These are phyloP conservation scores for Pseudonaja textilis DNA, from an alignment of 2,113 vertebrate genomes.

Conservation along the genomic window DNA sequence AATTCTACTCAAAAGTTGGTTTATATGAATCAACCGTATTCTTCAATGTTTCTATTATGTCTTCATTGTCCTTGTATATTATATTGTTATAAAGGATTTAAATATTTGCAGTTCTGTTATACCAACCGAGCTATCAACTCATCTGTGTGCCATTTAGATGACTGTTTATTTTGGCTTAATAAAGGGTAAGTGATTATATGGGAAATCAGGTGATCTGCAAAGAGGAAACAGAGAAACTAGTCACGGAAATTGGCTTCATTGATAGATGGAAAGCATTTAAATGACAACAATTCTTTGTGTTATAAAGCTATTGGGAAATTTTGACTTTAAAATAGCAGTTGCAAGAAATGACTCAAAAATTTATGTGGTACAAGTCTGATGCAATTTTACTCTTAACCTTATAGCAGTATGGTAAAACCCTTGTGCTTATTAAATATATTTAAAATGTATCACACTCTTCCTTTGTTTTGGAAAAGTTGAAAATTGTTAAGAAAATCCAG, in stretches of 20 bases:
- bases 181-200: slow-evolving; percentile 21
- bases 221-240: slow-evolving; percentile 4
- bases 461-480: background rate
- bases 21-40: slow-evolving; percentile 11
- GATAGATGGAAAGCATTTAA: background rate
- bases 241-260: background rate
- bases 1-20: background rate
- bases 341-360: background rate
- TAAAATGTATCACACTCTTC: background rate
- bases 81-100: slow-evolving; percentile 15
- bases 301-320: background rate
- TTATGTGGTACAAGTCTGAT: background rate
- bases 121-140: slow-evolving; percentile 7
- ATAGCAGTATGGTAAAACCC: background rate
- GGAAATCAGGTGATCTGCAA: slow-evolving; percentile 2
- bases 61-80: background rate
- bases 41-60: background rate
- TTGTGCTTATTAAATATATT: background rate
- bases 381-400: background rate
- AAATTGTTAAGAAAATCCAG: background rate
- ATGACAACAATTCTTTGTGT: background rate
- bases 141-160: slow-evolving; percentile 26
- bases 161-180: slow-evolving; percentile 42
- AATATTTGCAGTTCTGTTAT: slow-evolving; percentile 8
- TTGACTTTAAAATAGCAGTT: background rate